These are phyloP conservation scores for Champsocephalus esox DNA, from an alignment of 2,797 vertebrate species.

Conservation along the genomic window DNA sequence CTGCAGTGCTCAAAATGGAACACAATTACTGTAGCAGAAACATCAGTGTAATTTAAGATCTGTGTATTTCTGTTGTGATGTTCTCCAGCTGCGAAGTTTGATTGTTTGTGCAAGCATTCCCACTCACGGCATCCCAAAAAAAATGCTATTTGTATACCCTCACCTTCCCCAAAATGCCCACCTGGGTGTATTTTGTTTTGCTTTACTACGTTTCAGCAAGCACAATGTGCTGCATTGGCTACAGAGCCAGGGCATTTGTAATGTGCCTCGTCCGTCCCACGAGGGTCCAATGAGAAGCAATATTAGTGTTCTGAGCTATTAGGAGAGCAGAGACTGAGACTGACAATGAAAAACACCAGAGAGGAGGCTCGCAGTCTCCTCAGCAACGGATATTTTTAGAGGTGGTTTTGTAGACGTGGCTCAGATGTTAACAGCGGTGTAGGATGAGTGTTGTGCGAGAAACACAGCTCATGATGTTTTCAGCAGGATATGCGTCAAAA, in stretches of 20 bases:
- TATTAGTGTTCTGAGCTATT: slow-evolving; percentile 66
- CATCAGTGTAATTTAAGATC: not conserved
- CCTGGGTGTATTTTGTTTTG: slow-evolving; percentile 28
- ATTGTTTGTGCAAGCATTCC: slow-evolving; percentile 23
- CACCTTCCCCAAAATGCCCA: slow-evolving; percentile 31
- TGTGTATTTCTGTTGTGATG: not conserved
- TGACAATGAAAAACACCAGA: slow-evolving; percentile 55
- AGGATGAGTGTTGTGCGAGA: slow-evolving; percentile 32
- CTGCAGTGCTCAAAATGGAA: not conserved
- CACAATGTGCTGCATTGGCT: slow-evolving; percentile 41
- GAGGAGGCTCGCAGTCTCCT: slow-evolving; percentile 52
- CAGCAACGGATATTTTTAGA: slow-evolving; percentile 69
- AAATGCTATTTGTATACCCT: slow-evolving; percentile 42
- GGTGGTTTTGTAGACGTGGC: slow-evolving; percentile 41
- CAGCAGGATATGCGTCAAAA: slow-evolving; percentile 14
- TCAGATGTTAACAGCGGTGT: slow-evolving; percentile 48
- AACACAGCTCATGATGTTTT: slow-evolving; percentile 18
- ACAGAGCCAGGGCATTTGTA: slow-evolving; percentile 51
- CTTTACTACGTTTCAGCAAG: slow-evolving; percentile 36
- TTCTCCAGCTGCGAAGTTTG: slow-evolving; percentile 36
- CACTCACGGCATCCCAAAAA: slow-evolving; percentile 38
- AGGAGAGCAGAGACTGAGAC: slow-evolving; percentile 44
- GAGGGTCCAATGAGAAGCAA: slow-evolving; percentile 64
- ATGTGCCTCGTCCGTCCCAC: slow-evolving; percentile 56
- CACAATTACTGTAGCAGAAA: not conserved